phyloP scores from a whole-genome alignment of 2,797 vertebrate species.

The Lacerta viridis region DNA sequence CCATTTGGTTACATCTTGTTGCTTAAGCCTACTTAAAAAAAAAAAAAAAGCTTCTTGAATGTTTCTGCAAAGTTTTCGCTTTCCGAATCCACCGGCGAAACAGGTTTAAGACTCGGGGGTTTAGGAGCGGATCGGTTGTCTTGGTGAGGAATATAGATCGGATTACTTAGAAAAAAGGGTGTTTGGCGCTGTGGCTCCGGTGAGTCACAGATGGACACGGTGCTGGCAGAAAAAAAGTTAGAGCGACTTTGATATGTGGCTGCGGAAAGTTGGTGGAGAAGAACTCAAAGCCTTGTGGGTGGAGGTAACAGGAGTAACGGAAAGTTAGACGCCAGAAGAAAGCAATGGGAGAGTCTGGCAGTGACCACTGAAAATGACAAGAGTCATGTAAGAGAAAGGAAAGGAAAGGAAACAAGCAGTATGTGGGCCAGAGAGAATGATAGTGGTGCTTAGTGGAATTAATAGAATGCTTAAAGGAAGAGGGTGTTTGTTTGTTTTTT shows the following conservation, averaged over 20 bases:
- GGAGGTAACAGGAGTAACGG: neutral
- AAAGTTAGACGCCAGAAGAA: neutral
- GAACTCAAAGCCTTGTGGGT: neutral
- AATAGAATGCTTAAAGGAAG: neutral
- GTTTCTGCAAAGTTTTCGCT: neutral
- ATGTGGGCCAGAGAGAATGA: neutral
- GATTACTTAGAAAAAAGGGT: neutral
- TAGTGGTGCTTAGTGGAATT: neutral
- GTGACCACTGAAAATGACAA: neutral
- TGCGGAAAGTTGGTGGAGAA: neutral
- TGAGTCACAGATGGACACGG: no score
- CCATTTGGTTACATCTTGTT: neutral
- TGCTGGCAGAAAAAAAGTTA: slow-evolving; percentile 15
- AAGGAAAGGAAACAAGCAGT: neutral
- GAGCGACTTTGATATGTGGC: slow-evolving; percentile 1
- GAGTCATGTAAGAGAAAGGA: neutral
- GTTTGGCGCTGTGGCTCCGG: neutral
- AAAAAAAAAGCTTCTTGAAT: neutral
- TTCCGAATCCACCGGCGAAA: neutral
- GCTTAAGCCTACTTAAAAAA: neutral
- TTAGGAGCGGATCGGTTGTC: neutral
- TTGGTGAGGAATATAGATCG: neutral
- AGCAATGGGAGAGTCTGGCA: neutral
- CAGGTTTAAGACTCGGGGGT: neutral
- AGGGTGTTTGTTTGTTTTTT: neutral